Evolutionary conservation across 2,888 invertebrate species (phyloP), one percentile per base, ranked within the genome.

Genomic region (Phania funesta): DNA sequence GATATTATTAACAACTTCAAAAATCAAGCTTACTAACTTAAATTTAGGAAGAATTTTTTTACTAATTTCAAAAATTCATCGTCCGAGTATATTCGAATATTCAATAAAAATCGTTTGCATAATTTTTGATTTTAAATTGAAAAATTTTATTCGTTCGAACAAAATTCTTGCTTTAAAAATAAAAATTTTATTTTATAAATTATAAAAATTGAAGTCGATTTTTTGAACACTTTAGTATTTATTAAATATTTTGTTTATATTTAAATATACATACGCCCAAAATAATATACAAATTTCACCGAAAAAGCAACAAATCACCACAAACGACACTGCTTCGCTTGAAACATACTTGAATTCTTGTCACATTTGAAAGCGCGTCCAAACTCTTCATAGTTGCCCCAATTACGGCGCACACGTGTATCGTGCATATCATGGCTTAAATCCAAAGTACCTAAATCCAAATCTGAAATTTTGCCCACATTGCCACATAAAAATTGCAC

Each of bases 401-500:
- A 88, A 79, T 88, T 88, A 22, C 85, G 87, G 35, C 84, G 86
- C 11, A 88, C 88, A 13, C 88, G 86, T 48, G 83, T 86, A 82
- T 87, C 86, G 73, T 87, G 87, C 84, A 87, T 83, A 24, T 87
- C 88, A 68, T 88, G 88, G 13, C 86, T 87, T 26, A 85, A 82
- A 67, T 87, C 84, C 48, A 76, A 13, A 9, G 83, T 62, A 29
- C 79, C 22, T 22, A 80, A 32, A 29, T 80, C 68, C 22, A 85
- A 46, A 8, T 24, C 62, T 7, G 80, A 76, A 56, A 88, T 88
- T 64, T 85, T 79, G 0, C 26, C 64, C 78, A 87, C 84, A 52
- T 88, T 86, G 4, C 86, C 87, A 46, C 88, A 88, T 52, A 88
- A 73, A 73, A 88, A 87, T 48, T 88, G 88, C 80, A 87, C 88